These are phyloP conservation scores for Phortica magna DNA, from an alignment of 2,888 invertebrate genomes.

Conservation along the genomic window DNA sequence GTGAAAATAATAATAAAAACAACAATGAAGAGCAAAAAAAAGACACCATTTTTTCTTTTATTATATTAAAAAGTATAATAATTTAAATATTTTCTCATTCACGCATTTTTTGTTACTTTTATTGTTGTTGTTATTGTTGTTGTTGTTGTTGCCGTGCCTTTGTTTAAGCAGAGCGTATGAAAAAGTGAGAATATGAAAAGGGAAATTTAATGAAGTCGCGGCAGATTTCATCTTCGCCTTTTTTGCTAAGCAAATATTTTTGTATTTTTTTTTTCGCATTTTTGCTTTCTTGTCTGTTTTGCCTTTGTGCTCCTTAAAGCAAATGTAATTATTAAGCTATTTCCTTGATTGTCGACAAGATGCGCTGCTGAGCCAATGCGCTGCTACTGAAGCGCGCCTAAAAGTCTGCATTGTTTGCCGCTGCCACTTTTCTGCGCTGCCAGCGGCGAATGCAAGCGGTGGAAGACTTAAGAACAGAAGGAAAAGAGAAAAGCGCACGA, in stretches of 20 bases:
- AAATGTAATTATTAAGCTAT: constrained; percentile 35
- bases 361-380: neutral
- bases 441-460: neutral
- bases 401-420: constrained; percentile 8
- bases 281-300: neutral
- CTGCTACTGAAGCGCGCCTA: constrained; percentile 1
- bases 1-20: neutral
- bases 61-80: constrained; percentile 48
- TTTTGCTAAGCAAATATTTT: neutral
- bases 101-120: constrained; percentile 18
- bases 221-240: constrained; percentile 24
- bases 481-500: constrained; percentile 43
- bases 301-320: neutral
- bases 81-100: constrained; percentile 47
- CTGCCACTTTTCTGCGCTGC: neutral
- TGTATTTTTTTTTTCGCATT: neutral
- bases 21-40: constrained; percentile 7
- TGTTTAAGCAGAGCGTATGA: constrained; percentile 30
- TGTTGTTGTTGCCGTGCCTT: constrained; percentile 35
- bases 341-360: constrained; percentile 28
- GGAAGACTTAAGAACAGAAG: constrained; percentile 3
- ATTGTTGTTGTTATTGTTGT: constrained; percentile 17
- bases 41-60: constrained; percentile 36
- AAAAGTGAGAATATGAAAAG: constrained; percentile 27
- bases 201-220: constrained; percentile 48